Percentiles rank a stretch among this genome's conserved stretches.
These are phyloP conservation scores for Ornithoptera alexandrae DNA, from an alignment of 2,888 invertebrate species.

Conservation along the genomic window DNA sequence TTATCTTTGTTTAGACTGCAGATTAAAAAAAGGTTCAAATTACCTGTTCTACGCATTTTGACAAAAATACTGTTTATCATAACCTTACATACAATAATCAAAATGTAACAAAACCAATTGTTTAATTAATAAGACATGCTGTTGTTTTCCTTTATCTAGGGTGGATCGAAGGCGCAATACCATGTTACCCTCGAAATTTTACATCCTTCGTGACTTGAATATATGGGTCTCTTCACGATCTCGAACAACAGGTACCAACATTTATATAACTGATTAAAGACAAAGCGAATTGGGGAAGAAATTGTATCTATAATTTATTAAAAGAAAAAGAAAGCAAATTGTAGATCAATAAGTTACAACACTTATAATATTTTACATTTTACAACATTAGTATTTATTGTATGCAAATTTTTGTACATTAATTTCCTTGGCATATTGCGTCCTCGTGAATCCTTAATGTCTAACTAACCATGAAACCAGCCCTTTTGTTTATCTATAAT, in stretches of 20 bases:
- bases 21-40: background rate
- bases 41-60: background rate
- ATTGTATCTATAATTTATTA: conserved; percentile 10
- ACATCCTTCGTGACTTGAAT: conserved; percentile 55
- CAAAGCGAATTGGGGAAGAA: conserved; percentile 25
- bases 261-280: conserved; percentile 24
- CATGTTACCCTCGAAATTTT: conserved; percentile 52
- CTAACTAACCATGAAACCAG: conserved; percentile 35
- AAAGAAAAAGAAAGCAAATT: conserved; percentile 10
- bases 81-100: background rate
- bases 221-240: conserved; percentile 33
- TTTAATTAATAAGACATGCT: conserved; percentile 23
- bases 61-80: background rate
- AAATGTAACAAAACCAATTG: background rate
- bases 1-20: conserved; percentile 25
- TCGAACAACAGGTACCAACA: conserved; percentile 31
- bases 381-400: conserved; percentile 20
- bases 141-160: conserved; percentile 55
- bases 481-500: conserved; percentile 5
- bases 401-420: conserved; percentile 23
- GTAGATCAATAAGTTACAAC: background rate
- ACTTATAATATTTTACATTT: conserved; percentile 1
- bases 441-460: conserved; percentile 77
- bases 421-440: conserved; percentile 55
- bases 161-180: conserved; percentile 75